A percentile compares a stretch with the other conserved stretches of the same genome.
phyloP scores from a whole-genome alignment of 2,797 vertebrate genomes.

The Protonibea diacanthus region DNA sequence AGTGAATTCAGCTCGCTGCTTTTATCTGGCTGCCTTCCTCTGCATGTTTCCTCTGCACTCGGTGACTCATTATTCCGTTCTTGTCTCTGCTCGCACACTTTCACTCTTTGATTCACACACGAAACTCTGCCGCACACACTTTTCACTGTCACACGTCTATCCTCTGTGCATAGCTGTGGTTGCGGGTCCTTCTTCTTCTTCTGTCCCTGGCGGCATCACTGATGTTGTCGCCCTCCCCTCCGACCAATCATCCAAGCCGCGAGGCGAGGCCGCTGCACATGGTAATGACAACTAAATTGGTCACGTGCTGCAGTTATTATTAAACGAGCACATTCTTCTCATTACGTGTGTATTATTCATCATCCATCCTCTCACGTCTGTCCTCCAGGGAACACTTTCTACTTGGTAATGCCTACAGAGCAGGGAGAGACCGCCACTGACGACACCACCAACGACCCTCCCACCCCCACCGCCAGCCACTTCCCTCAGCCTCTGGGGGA shows the following conservation, averaged over 20 bases:
- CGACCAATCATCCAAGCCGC: conserved; percentile 77
- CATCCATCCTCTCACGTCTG: not conserved
- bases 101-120: conserved; percentile 15
- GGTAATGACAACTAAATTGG: conserved; percentile 65
- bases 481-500: conserved; percentile 59
- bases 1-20: not conserved
- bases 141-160: conserved; percentile 66
- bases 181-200: conserved; percentile 84
- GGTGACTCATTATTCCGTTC: conserved; percentile 55
- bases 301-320: conserved; percentile 10
- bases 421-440: conserved; percentile 81
- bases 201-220: conserved; percentile 84
- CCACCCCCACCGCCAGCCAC: conserved; percentile 53
- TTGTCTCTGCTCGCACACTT: conserved; percentile 18
- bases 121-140: conserved; percentile 19
- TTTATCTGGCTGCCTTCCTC: conserved; percentile 36
- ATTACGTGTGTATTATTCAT: not conserved
- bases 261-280: conserved; percentile 72
- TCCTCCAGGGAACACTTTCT: conserved; percentile 84
- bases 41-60: conserved; percentile 74
- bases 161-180: conserved; percentile 84
- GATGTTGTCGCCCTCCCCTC: conserved; percentile 79
- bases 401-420: conserved; percentile 83
- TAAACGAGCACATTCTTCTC: not conserved
- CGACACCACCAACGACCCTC: conserved; percentile 61